These are phyloP conservation scores for Anniella stebbinsi DNA, from an alignment of 2,797 vertebrate genomes.

Conservation along the genomic window DNA sequence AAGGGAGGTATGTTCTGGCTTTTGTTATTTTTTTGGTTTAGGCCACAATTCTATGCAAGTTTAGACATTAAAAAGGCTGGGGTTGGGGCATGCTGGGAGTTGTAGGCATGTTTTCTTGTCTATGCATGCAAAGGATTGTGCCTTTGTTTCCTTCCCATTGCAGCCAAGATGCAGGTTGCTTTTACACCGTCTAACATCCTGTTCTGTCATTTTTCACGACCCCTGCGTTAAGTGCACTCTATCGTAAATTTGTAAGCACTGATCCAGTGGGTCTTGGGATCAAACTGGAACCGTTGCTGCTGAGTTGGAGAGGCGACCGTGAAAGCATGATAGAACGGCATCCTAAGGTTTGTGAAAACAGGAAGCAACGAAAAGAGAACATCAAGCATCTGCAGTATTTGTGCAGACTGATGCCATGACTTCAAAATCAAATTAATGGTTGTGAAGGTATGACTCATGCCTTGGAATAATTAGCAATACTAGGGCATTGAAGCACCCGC, in stretches of 20 bases:
- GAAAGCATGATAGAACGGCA: background rate
- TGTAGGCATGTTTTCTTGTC: no score
- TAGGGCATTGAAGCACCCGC: background rate
- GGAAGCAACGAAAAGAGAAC: background rate
- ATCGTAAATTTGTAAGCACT: background rate
- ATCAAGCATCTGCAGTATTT: background rate
- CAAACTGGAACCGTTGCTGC: background rate
- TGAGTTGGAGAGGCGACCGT: background rate
- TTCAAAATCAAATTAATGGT: constrained; percentile 11
- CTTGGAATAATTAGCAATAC: background rate
- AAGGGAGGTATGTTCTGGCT: no score
- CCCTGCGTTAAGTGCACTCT: no score
- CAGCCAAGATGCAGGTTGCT: background rate
- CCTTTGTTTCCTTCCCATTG: background rate
- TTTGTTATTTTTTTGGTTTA: no score
- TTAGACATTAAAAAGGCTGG: no score
- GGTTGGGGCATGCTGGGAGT: no score
- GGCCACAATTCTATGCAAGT: no score
- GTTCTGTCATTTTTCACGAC: background rate
- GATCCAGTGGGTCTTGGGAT: background rate
- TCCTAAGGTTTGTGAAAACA: background rate
- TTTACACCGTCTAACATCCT: background rate
- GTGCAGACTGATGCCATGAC: constrained; percentile 17
- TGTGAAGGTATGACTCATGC: constrained; percentile 7
- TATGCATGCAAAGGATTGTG: no score